phyloP scores from a whole-genome alignment of 2,113 vertebrate genomes.

The Camarhynchus parvulus region DNA sequence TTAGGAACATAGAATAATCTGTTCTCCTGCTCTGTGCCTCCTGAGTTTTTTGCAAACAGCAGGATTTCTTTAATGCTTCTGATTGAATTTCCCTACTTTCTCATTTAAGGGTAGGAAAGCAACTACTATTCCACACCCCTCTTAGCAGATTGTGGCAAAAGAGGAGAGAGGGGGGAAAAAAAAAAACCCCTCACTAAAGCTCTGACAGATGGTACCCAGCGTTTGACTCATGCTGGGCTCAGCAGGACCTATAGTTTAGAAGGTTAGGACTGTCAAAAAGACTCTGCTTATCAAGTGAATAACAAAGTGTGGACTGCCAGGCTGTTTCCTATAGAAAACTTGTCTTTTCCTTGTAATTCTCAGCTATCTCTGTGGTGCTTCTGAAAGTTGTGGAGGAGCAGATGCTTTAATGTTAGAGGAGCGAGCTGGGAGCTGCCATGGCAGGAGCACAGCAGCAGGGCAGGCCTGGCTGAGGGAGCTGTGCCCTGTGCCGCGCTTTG shows the following conservation, averaged over 20 bases:
- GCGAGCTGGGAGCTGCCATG: constrained; percentile 39
- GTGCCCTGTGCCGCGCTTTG: background rate
- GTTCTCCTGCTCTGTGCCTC: background rate
- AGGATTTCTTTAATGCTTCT: constrained; percentile 46
- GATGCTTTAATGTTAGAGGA: constrained; percentile 56
- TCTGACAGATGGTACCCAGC: constrained; percentile 98
- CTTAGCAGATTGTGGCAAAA: constrained; percentile 73
- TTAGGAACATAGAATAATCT: background rate
- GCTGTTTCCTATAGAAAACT: constrained; percentile 90
- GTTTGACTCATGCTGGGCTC: constrained; percentile 92
- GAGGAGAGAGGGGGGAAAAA: constrained; percentile 15
- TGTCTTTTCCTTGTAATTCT: constrained; percentile 79
- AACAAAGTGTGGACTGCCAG: constrained; percentile 90
- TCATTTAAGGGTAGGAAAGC: constrained; percentile 40
- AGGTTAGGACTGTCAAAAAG: constrained; percentile 98
- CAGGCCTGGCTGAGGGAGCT: constrained; percentile 47
- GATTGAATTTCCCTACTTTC: constrained; percentile 50
- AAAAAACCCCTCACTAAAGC: constrained; percentile 73
- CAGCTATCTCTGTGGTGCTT: constrained; percentile 53
- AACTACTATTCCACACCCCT: constrained; percentile 55
- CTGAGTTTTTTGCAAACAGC: background rate
- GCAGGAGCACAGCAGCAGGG: constrained; percentile 34
- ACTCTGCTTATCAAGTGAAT: constrained; percentile 95
- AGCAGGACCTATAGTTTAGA: constrained; percentile 95
- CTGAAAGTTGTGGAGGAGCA: constrained; percentile 59